phyloP scores from a whole-genome alignment of 2,113 vertebrate species.

The Istiophorus platypterus region DNA sequence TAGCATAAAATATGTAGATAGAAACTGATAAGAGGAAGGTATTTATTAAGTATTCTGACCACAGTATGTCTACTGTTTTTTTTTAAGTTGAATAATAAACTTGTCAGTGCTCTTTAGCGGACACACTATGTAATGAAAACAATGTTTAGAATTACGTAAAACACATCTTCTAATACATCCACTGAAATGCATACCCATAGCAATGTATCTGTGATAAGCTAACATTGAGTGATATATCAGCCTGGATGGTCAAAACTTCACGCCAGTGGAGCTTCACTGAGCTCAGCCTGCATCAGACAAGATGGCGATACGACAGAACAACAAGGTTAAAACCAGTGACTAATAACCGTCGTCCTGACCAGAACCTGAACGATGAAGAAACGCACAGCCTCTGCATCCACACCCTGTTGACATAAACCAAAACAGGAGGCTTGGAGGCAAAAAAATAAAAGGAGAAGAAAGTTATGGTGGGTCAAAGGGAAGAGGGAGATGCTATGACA shows the following conservation, averaged over 20 bases:
- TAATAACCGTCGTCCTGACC: neutral
- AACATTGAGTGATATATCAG: neutral
- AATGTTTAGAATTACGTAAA: neutral
- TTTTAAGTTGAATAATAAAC: too few species aligned
- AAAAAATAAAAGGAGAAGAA: slow-evolving; percentile 31
- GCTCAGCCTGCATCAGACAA: neutral
- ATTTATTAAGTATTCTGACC: too few species aligned
- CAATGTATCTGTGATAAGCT: neutral
- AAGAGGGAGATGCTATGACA: slow-evolving; percentile 70
- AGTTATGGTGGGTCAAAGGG: slow-evolving; percentile 58
- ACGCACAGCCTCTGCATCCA: slow-evolving; percentile 6
- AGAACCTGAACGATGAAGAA: neutral
- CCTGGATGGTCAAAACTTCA: neutral
- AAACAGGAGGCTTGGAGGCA: slow-evolving; percentile 12
- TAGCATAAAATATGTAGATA: too few species aligned
- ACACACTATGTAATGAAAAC: neutral
- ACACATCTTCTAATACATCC: neutral
- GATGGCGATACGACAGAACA: neutral
- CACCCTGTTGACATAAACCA: slow-evolving; percentile 28
- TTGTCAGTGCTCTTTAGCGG: neutral
- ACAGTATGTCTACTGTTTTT: too few species aligned
- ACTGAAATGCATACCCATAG: neutral
- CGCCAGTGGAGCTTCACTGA: neutral
- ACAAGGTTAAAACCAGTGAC: neutral
- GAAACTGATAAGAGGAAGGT: too few species aligned